phyloP scores from a whole-genome alignment of 2,888 invertebrate genomes.

The Drosophila prostipennis region DNA sequence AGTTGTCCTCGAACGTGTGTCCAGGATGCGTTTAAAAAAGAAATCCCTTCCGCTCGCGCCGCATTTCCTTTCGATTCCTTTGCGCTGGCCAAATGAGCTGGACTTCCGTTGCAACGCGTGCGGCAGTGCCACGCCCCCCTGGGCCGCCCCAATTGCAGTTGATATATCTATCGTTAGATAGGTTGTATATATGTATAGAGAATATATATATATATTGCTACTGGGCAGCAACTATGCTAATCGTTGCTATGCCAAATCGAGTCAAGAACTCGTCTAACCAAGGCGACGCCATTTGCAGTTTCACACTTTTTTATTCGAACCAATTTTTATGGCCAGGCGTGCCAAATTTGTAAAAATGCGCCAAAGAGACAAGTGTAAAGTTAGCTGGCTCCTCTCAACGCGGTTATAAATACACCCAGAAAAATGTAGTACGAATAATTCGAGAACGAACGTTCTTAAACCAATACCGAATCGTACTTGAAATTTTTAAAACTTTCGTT shows the following conservation, averaged over 20 bases:
- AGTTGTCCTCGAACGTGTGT: conserved; percentile 70
- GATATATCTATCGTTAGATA: conserved; percentile 41
- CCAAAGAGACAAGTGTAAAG: conserved; percentile 73
- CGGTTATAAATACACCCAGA: conserved; percentile 4
- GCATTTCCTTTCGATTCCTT: conserved; percentile 32
- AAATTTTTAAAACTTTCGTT: too few species aligned
- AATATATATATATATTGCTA: conserved; percentile 13
- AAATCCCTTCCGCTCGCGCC: conserved; percentile 70
- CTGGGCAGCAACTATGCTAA: conserved; percentile 70
- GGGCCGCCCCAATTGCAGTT: conserved; percentile 65
- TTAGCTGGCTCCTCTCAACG: conserved; percentile 39
- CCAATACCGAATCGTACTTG: too few species aligned
- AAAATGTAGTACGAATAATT: too few species aligned
- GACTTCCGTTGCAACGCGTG: conserved; percentile 77
- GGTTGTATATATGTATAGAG: not conserved
- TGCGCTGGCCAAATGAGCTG: conserved; percentile 73
- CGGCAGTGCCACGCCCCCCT: conserved; percentile 56
- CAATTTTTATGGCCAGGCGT: conserved; percentile 78
- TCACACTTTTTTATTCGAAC: conserved; percentile 74
- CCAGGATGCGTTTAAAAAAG: conserved; percentile 78
- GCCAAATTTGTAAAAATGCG: conserved; percentile 78
- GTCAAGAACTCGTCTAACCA: conserved; percentile 72
- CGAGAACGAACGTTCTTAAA: too few species aligned
- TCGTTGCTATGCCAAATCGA: conserved; percentile 66
- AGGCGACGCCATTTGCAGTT: conserved; percentile 79